These are phyloP conservation scores for Anolis carolinensis DNA, from an alignment of 2,113 vertebrate species.

Conservation along the genomic window DNA sequence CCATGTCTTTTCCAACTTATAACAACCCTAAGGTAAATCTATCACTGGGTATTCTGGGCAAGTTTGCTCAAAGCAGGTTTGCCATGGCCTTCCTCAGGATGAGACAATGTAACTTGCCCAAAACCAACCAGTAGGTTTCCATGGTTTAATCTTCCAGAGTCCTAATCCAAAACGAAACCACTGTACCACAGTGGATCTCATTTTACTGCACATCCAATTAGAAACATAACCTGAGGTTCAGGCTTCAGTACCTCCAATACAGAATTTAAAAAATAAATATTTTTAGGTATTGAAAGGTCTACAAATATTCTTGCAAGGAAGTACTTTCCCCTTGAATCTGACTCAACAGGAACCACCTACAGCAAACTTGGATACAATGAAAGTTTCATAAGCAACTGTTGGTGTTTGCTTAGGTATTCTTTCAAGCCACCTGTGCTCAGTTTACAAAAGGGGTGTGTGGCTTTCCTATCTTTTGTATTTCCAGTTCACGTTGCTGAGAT, in stretches of 20 bases:
- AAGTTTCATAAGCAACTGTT: slow-evolving; percentile 57
- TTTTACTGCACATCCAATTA: background rate
- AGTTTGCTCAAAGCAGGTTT: background rate
- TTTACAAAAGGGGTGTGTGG: slow-evolving; percentile 74
- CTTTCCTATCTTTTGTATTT: slow-evolving; percentile 50
- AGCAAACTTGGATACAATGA: slow-evolving; percentile 73
- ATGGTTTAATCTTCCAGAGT: too few relatives aligned
- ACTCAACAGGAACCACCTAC: slow-evolving; percentile 62
- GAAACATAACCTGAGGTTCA: slow-evolving; percentile 9
- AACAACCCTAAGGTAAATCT: too few relatives aligned
- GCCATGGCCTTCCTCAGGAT: too few relatives aligned
- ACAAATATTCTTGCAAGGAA: slow-evolving; percentile 31
- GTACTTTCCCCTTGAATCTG: slow-evolving; percentile 36
- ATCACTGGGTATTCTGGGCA: background rate
- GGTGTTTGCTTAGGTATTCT: slow-evolving; percentile 71
- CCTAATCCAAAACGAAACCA: too few relatives aligned
- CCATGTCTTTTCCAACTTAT: too few relatives aligned
- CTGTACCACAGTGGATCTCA: too few relatives aligned
- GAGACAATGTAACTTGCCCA: too few relatives aligned
- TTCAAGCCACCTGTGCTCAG: slow-evolving; percentile 70
- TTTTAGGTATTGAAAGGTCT: slow-evolving; percentile 55
- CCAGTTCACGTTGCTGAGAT: slow-evolving; percentile 58
- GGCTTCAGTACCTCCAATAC: background rate
- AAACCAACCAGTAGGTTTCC: too few relatives aligned
- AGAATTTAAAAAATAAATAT: slow-evolving; percentile 39